Percentiles rank a stretch among this genome's conserved stretches.
Conservation (phyloP, 2,797 vertebrate genomes). For the Poeciliopsis paucimaculata region DNA sequence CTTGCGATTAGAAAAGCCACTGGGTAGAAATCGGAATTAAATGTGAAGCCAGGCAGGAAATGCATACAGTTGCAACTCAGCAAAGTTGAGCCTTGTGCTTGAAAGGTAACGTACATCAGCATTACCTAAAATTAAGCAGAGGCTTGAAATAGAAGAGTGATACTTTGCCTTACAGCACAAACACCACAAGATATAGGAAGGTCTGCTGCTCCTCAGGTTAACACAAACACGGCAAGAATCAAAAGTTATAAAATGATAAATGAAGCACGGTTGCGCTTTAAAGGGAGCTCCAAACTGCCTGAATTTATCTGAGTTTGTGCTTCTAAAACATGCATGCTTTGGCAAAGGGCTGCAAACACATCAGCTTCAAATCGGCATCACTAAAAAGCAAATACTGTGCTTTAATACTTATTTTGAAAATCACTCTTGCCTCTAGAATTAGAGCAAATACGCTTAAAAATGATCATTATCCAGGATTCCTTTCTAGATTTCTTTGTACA, state of each 20-base stretch:
- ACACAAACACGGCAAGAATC: neutral
- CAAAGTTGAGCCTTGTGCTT: constrained; percentile 5
- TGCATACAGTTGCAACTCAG: constrained; percentile 32
- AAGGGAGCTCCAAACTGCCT: neutral
- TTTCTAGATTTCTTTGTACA: neutral
- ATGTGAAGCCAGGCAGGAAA: constrained; percentile 27
- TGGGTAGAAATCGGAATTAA: constrained; percentile 43
- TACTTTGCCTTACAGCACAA: neutral
- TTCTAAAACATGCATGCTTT: neutral
- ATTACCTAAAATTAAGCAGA: constrained; percentile 4
- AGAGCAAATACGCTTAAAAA: neutral
- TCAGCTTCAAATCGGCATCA: neutral
- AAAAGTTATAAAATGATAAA: neutral
- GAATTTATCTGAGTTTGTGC: neutral
- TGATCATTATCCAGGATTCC: neutral
- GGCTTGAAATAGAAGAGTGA: neutral
- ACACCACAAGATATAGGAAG: neutral
- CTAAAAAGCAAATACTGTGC: neutral
- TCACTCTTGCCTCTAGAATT: no score
- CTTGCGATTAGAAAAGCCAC: constrained; percentile 69
- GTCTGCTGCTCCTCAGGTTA: neutral
- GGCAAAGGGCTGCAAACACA: neutral
- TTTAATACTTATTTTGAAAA: neutral
- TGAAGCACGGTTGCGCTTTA: neutral
- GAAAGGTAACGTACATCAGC: neutral